Evolutionary conservation across 2,888 invertebrate species (phyloP), one percentile per base, ranked within the genome.

Genomic region (Gortyna flavago): DNA sequence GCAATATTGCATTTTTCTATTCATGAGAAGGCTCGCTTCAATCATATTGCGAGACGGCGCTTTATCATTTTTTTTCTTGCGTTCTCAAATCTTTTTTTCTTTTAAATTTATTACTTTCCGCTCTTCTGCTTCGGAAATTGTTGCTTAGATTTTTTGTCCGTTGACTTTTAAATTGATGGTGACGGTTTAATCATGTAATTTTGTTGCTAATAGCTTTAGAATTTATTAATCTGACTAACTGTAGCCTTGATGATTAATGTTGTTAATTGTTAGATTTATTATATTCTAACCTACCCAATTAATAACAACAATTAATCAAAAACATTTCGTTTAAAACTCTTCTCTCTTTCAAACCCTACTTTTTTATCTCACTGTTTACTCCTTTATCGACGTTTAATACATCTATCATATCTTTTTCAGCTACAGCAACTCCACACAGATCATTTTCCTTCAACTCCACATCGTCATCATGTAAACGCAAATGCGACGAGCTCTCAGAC

Each of bases 381-480:
- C 1, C 1, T 11, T 1, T 54, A 38, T 25, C 16, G 25, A 3
- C 6, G 18, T 57, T 68, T 13, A n/a, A 29, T 38, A n/a, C 3
- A 21, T 41, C 1, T 51, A n/a, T 51, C 0, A 1, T 8, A 25
- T 62, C 13, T 62, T 61, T 77, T 92, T 38, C 93, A 94, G 91
- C 91, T 59, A 85, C 91, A 16, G 87, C 89, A 21, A 94, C 95
- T 4, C 94, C 95, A 0, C 89, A 93, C 76, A 91, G 89, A 65
- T 92, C 93, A 8, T 69, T 87, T 16, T 88, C 90, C 0, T 92
- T 92, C 0, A 91, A 94, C 62, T 93, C 94, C 8, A 90, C 93
- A 13, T 95, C 95, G 51, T 96, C 95, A 38, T 92, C 94, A 0
- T 93, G 94, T 0, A 96, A 96, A 80, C 90, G 96, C 1, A 96